Evolutionary conservation across 2,888 invertebrate genomes (phyloP).

Genomic region (Coleophora deauratella): DNA sequence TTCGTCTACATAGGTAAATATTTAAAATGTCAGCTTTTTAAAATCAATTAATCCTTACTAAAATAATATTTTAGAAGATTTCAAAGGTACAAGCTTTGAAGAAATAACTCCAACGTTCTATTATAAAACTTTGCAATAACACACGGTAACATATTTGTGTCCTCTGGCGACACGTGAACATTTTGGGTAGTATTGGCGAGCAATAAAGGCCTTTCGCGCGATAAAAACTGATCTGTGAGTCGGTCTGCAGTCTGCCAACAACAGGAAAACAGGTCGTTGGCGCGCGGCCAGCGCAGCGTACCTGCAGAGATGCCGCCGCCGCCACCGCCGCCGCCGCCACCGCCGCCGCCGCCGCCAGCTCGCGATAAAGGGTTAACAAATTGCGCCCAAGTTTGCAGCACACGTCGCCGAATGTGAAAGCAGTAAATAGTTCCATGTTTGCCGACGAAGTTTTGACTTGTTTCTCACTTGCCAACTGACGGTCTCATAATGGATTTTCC

Average conservation of each 20-base stretch:
- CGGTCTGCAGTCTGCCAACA: constrained; percentile 63
- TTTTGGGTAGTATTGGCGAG: constrained; percentile 61
- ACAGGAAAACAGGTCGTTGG: constrained; percentile 72
- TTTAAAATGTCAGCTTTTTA: too few relatives aligned
- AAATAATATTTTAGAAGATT: too few relatives aligned
- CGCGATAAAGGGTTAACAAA: constrained; percentile 67
- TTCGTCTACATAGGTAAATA: too few relatives aligned
- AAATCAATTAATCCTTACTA: too few relatives aligned
- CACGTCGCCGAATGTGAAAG: constrained; percentile 60
- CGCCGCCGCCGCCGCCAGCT: constrained; percentile 28
- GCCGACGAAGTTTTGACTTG: constrained; percentile 63
- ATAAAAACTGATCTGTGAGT: constrained; percentile 75
- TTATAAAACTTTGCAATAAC: constrained; percentile 67
- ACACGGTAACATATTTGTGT: constrained; percentile 45
- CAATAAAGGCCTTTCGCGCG: constrained; percentile 73
- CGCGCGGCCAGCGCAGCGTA: constrained; percentile 51
- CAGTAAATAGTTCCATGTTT: constrained; percentile 64
- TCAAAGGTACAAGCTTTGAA: constrained; percentile 67
- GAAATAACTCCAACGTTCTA: constrained; percentile 58
- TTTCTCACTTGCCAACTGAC: constrained; percentile 57
- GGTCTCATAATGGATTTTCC: constrained; percentile 53
- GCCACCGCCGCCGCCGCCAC: constrained; percentile 19
- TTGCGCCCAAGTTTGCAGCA: constrained; percentile 61
- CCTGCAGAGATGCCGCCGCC: constrained; percentile 44
- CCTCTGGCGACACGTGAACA: constrained; percentile 62